Evolutionary conservation across 2,797 vertebrate species (phyloP), one percentile per base, ranked within the genome.

Genomic region (Eulemur coronatus): DNA sequence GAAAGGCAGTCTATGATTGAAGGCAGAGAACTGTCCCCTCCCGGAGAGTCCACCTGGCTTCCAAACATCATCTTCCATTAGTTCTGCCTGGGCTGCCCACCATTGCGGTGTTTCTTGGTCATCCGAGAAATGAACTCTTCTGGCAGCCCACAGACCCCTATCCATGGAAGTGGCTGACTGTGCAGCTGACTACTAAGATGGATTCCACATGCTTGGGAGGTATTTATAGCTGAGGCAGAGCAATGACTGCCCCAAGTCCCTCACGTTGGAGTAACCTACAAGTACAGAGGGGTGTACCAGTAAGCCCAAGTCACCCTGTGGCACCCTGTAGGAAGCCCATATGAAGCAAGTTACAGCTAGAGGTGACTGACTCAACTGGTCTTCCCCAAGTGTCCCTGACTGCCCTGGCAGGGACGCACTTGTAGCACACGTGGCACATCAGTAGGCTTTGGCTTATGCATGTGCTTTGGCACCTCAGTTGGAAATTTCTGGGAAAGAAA

Each of bases 401-500:
- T 26, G 14, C 48, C 13, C 14, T 46, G 41, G 59, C 24, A 43
- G 6, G n/a, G 17, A 20, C 22, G 20, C 5, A 18, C 20, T 7
- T 13, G 8, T 4, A 17, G 57, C 24, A 17, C 9, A 5, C 5
- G 1, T 35, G 41, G 17, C 18, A 43, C 6, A n/a, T 7, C 50
- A 61, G 18, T 11, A 43, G 1, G 8, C 59, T 76, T 43, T 57
- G 1, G 13, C 0, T 69, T 24, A 10, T 24, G 6, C 41, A 2
- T 18, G 28, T 3, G 22, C 35, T 30, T 38, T 24, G 57, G 30
- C 9, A 38, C 6, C 38, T 0, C 1, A 28, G 9, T 10, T 30
- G 35, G 13, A 85, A 35, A 57, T 35, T 35, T 89, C 18, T 26
- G 55, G 22, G n/a, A 52, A 67, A 52, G 38, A 7, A 69, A 69